Base-by-base conservation (phyloP, 2,888 invertebrate genomes). In the Apoda limacodes region DNA sequence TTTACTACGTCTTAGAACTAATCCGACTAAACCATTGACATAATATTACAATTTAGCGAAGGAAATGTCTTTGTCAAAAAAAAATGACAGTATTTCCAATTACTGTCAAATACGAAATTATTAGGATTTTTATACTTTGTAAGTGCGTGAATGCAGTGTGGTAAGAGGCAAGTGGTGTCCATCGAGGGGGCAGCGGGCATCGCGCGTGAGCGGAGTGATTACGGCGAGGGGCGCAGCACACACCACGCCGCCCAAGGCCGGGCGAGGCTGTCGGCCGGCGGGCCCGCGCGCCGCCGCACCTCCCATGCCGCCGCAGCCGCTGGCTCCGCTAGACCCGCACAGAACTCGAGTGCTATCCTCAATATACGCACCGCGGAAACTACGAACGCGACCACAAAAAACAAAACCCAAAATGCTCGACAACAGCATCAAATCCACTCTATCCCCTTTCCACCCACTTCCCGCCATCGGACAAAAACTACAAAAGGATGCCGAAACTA, bases 381-480 rank as follows among this genome's bases (percentile, higher is more conserved):
- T 58, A 20, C 68, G 66, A 44, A 43, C 62, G 5, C 58, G 76
- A 9, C 70, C 69, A 37, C 60, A 70, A 41, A 68, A 56, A 48
- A 78, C 78, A 1, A 65, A 67, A 34, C 48, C 55, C 34, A 75
- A 70, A 35, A 81, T 82, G 82, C 52, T 81, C 24, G 68, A 76
- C 25, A 64, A 75, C 13, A 55, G 62, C 4, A 46, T 70, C 33
- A 76, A 78, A 47, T 55, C 69, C 0, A 54, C 52, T 9, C 46
- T 81, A 1, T 72, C 81, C 0, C 80, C 80, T 0, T 82, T 82
- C 53, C 69, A 67, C 15, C 81, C 81, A 1, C 59, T 82, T 4
- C 82, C 82, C 1, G 81, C 80, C 5, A 82, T 82, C 34, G 76
- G 78, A 14, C 66, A 78, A 46, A 69, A 63, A 33, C 46, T 59